Evolutionary conservation across 2,888 invertebrate species (phyloP).

Genomic region (Agrochola circellaris): DNA sequence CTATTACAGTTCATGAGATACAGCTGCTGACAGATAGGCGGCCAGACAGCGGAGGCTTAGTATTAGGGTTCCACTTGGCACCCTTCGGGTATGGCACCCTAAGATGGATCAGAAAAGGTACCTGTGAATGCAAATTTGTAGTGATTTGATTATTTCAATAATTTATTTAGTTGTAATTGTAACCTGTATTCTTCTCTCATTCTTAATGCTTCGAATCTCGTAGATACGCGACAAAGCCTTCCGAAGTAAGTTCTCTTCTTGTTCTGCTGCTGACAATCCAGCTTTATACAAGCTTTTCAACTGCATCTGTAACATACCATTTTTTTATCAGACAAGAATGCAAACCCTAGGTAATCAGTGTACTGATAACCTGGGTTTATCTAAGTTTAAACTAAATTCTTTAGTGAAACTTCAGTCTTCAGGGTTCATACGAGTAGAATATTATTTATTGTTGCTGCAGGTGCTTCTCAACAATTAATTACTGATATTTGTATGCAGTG

Average conservation of each 20-base stretch:
- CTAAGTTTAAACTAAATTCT: neutral
- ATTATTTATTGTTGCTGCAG: neutral
- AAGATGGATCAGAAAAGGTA: neutral
- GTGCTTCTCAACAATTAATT: neutral
- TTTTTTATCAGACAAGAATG: conserved; percentile 5
- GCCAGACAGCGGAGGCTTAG: no score
- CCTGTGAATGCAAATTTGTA: neutral
- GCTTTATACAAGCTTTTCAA: conserved; percentile 95
- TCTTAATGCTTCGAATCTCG: conserved; percentile 96
- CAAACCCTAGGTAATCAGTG: neutral
- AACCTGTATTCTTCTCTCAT: conserved; percentile 95
- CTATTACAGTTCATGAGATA: no score
- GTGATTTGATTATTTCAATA: neutral
- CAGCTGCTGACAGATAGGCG: no score
- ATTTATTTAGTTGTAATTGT: neutral
- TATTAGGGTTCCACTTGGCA: no score
- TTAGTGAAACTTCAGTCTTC: neutral
- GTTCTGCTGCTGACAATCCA: conserved; percentile 95
- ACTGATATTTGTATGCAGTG: neutral
- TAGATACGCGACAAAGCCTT: conserved; percentile 96
- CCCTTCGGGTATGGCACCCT: neutral
- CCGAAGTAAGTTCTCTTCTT: conserved; percentile 95
- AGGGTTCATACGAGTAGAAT: no score
- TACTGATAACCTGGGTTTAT: neutral
- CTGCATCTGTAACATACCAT: conserved; percentile 89